A percentile compares a stretch with the other conserved stretches of the same genome.
Conservation (phyloP, 1,140 invertebrate species). For the Heterodera carotae region DNA sequence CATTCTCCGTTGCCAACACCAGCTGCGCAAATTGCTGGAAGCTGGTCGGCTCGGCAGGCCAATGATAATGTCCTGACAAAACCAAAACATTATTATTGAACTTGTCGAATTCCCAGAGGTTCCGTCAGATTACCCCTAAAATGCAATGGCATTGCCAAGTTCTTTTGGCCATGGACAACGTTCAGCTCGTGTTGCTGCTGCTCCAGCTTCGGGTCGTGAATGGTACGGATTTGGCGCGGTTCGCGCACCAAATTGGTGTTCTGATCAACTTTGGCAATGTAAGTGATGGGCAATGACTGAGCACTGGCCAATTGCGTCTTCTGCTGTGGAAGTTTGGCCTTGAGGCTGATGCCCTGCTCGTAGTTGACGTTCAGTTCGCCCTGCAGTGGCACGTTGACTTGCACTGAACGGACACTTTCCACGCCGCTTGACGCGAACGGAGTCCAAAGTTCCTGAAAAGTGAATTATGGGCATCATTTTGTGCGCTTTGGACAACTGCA, state of each 20-base stretch:
- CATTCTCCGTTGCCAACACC: conserved; percentile 45
- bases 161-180: conserved; percentile 14
- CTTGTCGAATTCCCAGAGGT: background rate
- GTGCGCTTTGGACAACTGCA: background rate
- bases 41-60: conserved; percentile 22
- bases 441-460: conserved; percentile 18
- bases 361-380: conserved; percentile 29
- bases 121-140: conserved; percentile 15
- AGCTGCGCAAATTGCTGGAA: conserved; percentile 41
- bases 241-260: conserved; percentile 20
- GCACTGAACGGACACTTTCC: conserved; percentile 33
- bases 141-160: conserved; percentile 18
- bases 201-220: conserved; percentile 23
- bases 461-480: background rate
- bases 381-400: conserved; percentile 40
- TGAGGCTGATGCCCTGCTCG: conserved; percentile 22
- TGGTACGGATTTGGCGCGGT: conserved; percentile 32
- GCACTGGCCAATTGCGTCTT: conserved; percentile 38
- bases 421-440: conserved; percentile 29
- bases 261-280: conserved; percentile 25
- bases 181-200: conserved; percentile 22
- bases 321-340: conserved; percentile 38
- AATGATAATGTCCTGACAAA: conserved; percentile 18
- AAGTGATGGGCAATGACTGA: conserved; percentile 46
- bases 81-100: background rate